Evolutionary conservation across 2,888 invertebrate species (phyloP), one percentile per base, ranked within the genome.

Genomic region (Cephus pygmeus): DNA sequence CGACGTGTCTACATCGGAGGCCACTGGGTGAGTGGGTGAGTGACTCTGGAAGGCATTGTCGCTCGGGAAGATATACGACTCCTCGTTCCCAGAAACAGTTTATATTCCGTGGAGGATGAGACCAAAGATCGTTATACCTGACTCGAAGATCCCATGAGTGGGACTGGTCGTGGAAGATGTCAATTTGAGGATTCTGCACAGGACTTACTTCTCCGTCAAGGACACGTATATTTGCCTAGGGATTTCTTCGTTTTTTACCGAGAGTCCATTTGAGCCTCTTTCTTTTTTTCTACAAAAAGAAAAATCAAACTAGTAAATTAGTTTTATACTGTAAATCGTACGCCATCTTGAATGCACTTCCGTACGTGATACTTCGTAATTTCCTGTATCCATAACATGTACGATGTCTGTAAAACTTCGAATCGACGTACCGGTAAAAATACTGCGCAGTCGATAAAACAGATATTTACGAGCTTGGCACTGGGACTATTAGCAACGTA

Each of bases 21-120:
- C 82, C 85, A 86, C 86, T 88, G 85, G 88, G 86, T 88, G 87
- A 87, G 86, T 87, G 85, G 89, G 89, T 90, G 90, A 90, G 85
- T 89, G 88, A 89, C 87, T 89, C 79, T 81, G 79, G 81, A 81
- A 84, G 83, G 87, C 85, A 91, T 90, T 91, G 90, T 91, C 89
- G 86, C 87, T 85, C 86, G 82, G 69, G 80, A 90, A 91, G 91
- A 91, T 91, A 91, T 91, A 91, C 88, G 91, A 89, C 89, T 87
- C 83, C 78, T 81, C 83, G 87, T 91, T 91, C 91, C 86, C 80
- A 88, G 91, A 91, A 91, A 88, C 88, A 89, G 90, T 90, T 91
- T 90, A 90, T 90, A 90, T 89, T 90, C 89, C 86, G 80, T 77
- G 80, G 83, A 84, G 86, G 83, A 85, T 80, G 84, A 82, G 83